Base-by-base conservation (phyloP, 1,140 invertebrate genomes). In the Aphidius ervi region DNA sequence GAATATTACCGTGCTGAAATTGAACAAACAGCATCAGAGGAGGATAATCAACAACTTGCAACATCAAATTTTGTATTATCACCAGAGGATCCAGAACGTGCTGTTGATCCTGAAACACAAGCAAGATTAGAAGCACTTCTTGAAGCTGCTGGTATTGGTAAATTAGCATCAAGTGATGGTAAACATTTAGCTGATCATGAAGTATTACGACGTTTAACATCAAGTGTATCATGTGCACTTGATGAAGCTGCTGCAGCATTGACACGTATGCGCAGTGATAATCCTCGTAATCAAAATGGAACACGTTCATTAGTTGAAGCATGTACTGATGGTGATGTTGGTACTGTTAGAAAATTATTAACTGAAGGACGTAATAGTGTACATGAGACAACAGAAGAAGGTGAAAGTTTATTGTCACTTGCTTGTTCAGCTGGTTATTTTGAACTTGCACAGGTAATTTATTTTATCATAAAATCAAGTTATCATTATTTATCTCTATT, bases 171-270 rank as follows among this genome's bases (percentile, higher is more conserved):
- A 59, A 87, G 89, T 76, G 88, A 91, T 83, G 88, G 88, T 68
- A 91, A 90, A 77, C 86, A 88, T 76, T 81, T 90, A 65, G 86
- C 87, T 43, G 88, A 91, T 78, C 89, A 89, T 72, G 89, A 92
- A 77, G 91, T 93, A 59, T 82, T 94, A 48, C 82, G 90, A 68
- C 86, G 90, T 65, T 81, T 94, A 68, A 93, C 92, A 61, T 93
- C 92, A 23, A 91, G 89, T 67, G 93, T 95, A 58, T 94, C 92
- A 68, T 94, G 91, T 83, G 93, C 95, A 54, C 84, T 98, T 64
- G 95, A 97, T 83, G 95, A 97, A 82, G 95, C 95, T 52, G 95
- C 94, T 55, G 93, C 94, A 65, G 94, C 94, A 58, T 83, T 97
- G 50, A 97, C 93, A 56, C 88, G 93, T 73, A 97, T 97, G 94